These are phyloP conservation scores for Zaprionus ghesquierei DNA, from an alignment of 1,140 invertebrate genomes.

Conservation along the genomic window DNA sequence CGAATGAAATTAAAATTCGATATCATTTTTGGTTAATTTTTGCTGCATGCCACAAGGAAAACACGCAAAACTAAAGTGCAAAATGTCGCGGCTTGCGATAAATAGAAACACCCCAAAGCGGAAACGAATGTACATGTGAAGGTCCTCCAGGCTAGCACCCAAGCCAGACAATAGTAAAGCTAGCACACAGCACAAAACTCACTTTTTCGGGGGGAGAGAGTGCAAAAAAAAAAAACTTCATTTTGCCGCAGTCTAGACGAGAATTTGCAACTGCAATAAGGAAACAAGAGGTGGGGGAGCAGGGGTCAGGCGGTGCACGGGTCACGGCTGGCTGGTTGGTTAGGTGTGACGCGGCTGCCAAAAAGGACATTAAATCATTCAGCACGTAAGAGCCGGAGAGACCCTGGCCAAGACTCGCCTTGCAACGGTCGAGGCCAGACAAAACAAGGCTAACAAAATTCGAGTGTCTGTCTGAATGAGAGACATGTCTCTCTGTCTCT, in stretches of 20 bases:
- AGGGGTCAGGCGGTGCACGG: not conserved
- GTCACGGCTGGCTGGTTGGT: not conserved
- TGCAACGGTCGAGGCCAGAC: conserved; percentile 56
- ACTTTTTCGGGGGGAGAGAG: conserved; percentile 52
- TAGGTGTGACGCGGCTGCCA: conserved; percentile 60
- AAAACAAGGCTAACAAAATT: conserved; percentile 58
- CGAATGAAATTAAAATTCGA: conserved; percentile 71
- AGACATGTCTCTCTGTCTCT: conserved; percentile 24
- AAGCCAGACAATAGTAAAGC: conserved; percentile 11
- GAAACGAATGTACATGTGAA: conserved; percentile 54
- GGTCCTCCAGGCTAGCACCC: conserved; percentile 42
- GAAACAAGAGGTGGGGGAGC: not conserved
- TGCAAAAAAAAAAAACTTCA: conserved; percentile 51
- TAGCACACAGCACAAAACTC: conserved; percentile 53
- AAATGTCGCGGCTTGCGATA: conserved; percentile 73
- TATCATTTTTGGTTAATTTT: conserved; percentile 73
- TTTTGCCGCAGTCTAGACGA: conserved; percentile 78
- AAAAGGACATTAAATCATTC: conserved; percentile 81
- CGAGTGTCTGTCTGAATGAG: conserved; percentile 23
- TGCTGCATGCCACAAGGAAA: conserved; percentile 39
- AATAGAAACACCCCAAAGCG: conserved; percentile 60
- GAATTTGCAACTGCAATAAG: conserved; percentile 62
- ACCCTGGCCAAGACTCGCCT: conserved; percentile 43
- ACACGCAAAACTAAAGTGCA: conserved; percentile 63
- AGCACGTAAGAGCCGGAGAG: conserved; percentile 57